Percentiles rank a stretch among this genome's conserved stretches.
These are phyloP conservation scores for Anarhynchus alexandrinus DNA, from an alignment of 2,113 vertebrate species.

Conservation along the genomic window DNA sequence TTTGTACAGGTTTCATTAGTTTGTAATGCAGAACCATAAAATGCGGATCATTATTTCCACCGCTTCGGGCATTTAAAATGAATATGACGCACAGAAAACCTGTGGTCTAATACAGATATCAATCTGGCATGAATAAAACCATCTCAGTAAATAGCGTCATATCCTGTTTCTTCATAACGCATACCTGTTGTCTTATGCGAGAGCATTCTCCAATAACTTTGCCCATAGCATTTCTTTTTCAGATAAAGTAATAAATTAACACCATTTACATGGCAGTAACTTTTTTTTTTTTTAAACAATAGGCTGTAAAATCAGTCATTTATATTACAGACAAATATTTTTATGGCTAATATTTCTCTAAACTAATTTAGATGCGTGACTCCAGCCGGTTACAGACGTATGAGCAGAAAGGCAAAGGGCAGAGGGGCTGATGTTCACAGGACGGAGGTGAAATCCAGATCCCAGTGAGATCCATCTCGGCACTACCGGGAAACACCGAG, in stretches of 20 bases:
- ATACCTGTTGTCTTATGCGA: neutral
- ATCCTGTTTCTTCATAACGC: constrained; percentile 6
- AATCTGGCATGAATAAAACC: neutral
- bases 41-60: neutral
- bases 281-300: neutral
- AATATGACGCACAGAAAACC: neutral
- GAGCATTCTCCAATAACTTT: neutral
- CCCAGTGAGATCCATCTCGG: neutral
- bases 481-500: neutral
- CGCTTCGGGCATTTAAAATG: neutral
- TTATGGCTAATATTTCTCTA: constrained; percentile 58
- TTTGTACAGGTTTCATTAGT: neutral
- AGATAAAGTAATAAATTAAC: constrained; percentile 5
- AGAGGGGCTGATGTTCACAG: neutral
- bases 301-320: constrained; percentile 14
- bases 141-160: neutral
- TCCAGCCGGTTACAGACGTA: neutral
- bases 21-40: neutral
- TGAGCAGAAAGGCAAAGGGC: neutral
- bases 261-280: neutral
- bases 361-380: constrained; percentile 37
- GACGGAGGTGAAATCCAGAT: constrained; percentile 16
- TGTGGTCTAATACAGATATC: neutral
- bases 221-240: constrained; percentile 7
- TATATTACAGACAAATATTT: constrained; percentile 8